Percentiles rank a stretch among this genome's conserved stretches.
These are phyloP conservation scores for Callitettix versicolor DNA, from an alignment of 1,140 invertebrate species.

Conservation along the genomic window DNA sequence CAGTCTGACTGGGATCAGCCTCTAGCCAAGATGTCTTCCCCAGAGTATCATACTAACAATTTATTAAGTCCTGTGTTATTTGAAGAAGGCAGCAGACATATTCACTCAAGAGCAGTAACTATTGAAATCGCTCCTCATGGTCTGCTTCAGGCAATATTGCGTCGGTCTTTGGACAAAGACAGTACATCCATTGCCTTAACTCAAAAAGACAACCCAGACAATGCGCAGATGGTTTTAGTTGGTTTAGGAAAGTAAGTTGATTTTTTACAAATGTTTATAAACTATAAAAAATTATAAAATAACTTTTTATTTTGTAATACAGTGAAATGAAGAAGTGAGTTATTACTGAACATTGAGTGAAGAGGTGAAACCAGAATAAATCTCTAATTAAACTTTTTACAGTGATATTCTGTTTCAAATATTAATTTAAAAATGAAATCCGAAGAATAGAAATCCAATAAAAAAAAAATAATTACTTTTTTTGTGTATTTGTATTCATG, in stretches of 20 bases:
- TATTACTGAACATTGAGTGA: too few species aligned
- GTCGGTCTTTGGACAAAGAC: constrained; percentile 41
- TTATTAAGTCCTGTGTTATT: constrained; percentile 29
- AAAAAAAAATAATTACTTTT: too few species aligned
- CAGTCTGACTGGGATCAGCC: constrained; percentile 63
- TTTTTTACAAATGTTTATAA: too few species aligned
- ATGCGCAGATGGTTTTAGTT: constrained; percentile 57
- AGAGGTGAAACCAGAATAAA: too few species aligned
- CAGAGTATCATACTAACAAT: constrained; percentile 91
- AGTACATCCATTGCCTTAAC: constrained; percentile 69
- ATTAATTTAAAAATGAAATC: too few species aligned
- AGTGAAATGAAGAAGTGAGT: too few species aligned
- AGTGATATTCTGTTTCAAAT: too few species aligned
- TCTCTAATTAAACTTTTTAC: too few species aligned
- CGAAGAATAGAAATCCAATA: too few species aligned
- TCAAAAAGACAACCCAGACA: constrained; percentile 59
- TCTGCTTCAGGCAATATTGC: constrained; percentile 53
- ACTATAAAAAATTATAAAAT: too few species aligned
- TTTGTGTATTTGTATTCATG: too few species aligned
- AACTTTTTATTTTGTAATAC: too few species aligned
- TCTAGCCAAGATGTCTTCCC: constrained; percentile 56
- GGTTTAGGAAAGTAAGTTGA: constrained; percentile 53
- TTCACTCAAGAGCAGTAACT: constrained; percentile 24
- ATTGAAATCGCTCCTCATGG: constrained; percentile 77
- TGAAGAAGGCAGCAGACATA: constrained; percentile 21